Evolutionary conservation across 2,888 invertebrate genomes (phyloP).

Genomic region (Pachycephus smyrnensis): DNA sequence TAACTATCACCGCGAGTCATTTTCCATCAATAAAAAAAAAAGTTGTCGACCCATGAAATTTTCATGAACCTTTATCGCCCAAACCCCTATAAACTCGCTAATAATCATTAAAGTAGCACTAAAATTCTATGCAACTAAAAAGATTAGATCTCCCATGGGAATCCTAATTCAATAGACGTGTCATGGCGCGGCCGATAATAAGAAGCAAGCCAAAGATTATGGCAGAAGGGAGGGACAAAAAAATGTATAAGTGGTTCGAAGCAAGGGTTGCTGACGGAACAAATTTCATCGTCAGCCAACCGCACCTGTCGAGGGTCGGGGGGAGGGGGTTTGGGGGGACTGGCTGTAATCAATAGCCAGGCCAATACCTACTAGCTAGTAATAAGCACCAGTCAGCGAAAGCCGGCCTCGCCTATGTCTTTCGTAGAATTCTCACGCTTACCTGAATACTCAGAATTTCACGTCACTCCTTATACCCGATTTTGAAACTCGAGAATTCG

Average conservation of each 20-base stretch:
- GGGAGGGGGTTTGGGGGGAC: neutral
- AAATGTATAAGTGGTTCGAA: neutral
- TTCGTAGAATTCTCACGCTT: neutral
- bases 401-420: neutral
- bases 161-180: neutral
- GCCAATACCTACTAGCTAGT: neutral
- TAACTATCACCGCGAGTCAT: neutral
- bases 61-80: neutral
- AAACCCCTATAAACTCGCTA: neutral
- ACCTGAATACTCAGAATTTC: neutral
- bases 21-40: neutral
- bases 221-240: neutral
- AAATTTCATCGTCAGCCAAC: constrained; percentile 42
- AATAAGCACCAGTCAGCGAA: neutral
- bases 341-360: neutral
- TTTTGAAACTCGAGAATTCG: neutral
- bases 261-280: constrained; percentile 43
- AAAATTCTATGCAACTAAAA: neutral
- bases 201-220: neutral
- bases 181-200: neutral
- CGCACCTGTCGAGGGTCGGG: neutral
- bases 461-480: neutral
- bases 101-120: neutral
- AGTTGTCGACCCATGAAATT: neutral
- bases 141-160: neutral